phyloP scores from a whole-genome alignment of 2,888 invertebrate species.

The Acanthoscelides obtectus region DNA sequence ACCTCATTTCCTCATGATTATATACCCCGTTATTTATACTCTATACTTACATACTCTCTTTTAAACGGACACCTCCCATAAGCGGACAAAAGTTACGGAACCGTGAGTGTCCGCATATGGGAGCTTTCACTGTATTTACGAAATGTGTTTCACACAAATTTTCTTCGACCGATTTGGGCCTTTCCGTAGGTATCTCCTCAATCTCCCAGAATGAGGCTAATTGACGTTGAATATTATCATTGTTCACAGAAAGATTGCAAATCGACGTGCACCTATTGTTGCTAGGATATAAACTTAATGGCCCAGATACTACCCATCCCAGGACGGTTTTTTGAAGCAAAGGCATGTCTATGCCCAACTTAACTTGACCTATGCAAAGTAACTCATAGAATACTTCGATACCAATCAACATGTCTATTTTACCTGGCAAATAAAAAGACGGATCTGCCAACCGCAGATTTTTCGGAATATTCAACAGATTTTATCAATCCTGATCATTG shows the following conservation, averaged over 20 bases:
- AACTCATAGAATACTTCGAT: neutral
- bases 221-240: neutral
- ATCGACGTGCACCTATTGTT: neutral
- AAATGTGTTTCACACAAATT: conserved; percentile 5
- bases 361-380: neutral
- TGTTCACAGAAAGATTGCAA: neutral
- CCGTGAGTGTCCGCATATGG: too few species aligned
- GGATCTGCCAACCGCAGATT: too few species aligned
- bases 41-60: too few species aligned
- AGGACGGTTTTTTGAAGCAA: conserved; percentile 3
- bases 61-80: too few species aligned
- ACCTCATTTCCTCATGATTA: too few species aligned
- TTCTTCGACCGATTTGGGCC: conserved; percentile 4
- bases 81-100: too few species aligned
- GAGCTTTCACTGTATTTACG: too few species aligned
- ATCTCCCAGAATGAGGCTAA: conserved; percentile 11
- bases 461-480: too few species aligned
- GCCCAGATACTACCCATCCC: conserved; percentile 12
- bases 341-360: neutral
- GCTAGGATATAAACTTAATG: neutral
- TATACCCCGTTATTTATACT: too few species aligned
- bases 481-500: too few species aligned
- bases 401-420: too few species aligned
- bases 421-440: neutral
- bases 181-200: conserved; percentile 4